Evolutionary conservation across 2,888 invertebrate species (phyloP).

Genomic region (Timema podura): DNA sequence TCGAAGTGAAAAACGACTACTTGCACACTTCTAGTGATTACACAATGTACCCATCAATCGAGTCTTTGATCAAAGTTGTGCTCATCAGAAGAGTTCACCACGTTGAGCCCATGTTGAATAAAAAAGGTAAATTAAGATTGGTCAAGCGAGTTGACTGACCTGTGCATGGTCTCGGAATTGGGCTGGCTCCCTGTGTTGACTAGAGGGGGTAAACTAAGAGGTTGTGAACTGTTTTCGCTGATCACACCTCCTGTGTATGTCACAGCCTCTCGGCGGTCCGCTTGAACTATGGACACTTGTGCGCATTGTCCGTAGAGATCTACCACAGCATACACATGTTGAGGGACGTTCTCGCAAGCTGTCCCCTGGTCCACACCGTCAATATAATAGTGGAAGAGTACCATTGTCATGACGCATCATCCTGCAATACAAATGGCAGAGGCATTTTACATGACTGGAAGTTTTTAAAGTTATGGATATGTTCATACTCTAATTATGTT

Average conservation of each 20-base stretch:
- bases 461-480: too few species aligned
- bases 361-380: constrained; percentile 84
- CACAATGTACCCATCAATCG: too few species aligned
- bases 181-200: constrained; percentile 22
- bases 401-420: constrained; percentile 85
- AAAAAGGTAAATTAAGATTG: too few species aligned
- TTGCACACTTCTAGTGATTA: too few species aligned
- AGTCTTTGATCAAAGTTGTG: too few species aligned
- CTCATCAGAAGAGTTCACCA: too few species aligned
- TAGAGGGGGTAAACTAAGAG: constrained; percentile 21
- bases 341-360: constrained; percentile 73
- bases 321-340: constrained; percentile 87
- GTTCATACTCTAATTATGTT: too few species aligned
- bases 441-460: too few species aligned
- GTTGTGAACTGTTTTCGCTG: constrained; percentile 26
- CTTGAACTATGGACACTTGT: constrained; percentile 60
- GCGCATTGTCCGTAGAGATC: constrained; percentile 94
- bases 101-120: too few species aligned
- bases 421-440: constrained; percentile 43
- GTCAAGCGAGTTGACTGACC: too few species aligned
- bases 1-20: too few species aligned
- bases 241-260: constrained; percentile 11
- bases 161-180: constrained; percentile 24
- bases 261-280: constrained; percentile 25
- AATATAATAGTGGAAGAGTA: constrained; percentile 77